These are phyloP conservation scores for Alitta virens DNA, from an alignment of 2,888 invertebrate genomes.

Conservation along the genomic window DNA sequence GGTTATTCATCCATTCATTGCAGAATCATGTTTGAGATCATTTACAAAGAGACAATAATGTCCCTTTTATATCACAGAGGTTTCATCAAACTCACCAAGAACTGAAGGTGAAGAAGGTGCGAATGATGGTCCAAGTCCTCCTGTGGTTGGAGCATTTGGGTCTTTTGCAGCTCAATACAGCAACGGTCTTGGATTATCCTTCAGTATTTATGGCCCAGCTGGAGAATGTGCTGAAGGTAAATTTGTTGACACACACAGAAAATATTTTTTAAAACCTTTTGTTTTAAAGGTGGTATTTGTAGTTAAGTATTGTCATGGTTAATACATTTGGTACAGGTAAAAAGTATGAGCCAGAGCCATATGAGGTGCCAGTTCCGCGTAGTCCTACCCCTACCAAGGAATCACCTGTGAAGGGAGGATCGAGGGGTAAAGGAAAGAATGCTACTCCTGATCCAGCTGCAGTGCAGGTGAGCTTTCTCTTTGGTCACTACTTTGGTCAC, in stretches of 20 bases:
- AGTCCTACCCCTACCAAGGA: slow-evolving; percentile 32
- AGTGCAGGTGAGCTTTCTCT: background rate
- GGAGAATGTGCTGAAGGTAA: slow-evolving; percentile 32
- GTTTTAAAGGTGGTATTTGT: too few species aligned
- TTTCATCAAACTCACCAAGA: background rate
- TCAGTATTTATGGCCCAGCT: slow-evolving; percentile 49
- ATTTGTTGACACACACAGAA: background rate
- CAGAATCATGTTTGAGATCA: too few species aligned
- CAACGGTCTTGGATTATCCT: slow-evolving; percentile 50
- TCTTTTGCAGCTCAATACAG: slow-evolving; percentile 47
- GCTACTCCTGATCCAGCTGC: slow-evolving; percentile 35
- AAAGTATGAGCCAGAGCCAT: slow-evolving; percentile 44
- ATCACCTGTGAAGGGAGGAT: slow-evolving; percentile 14
- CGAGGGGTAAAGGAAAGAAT: slow-evolving; percentile 28
- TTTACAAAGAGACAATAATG: too few species aligned
- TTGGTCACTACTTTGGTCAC: too few species aligned
- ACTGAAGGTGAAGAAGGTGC: too few species aligned
- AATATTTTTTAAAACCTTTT: too few species aligned
- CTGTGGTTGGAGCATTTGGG: slow-evolving; percentile 38
- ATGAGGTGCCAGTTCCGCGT: slow-evolving; percentile 18
- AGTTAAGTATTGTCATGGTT: background rate
- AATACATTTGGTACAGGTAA: slow-evolving; percentile 33
- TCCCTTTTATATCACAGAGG: background rate
- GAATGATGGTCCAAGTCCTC: background rate
- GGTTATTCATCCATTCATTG: background rate